These are phyloP conservation scores for Dicyrtomina minuta DNA, from an alignment of 2,888 invertebrate genomes.

Conservation along the genomic window DNA sequence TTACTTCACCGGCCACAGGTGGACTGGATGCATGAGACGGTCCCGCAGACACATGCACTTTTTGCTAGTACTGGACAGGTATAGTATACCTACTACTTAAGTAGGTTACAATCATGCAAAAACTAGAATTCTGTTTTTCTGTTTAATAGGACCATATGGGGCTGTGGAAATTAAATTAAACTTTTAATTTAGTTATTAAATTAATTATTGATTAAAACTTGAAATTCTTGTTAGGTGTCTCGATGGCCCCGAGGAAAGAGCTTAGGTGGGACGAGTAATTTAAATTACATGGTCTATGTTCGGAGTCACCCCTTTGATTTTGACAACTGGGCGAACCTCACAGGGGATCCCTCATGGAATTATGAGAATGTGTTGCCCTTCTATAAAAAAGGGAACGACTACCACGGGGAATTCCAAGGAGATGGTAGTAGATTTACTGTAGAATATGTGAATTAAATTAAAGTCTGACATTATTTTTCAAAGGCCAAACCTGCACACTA, in stretches of 20 bases:
- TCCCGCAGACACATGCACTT: constrained; percentile 66
- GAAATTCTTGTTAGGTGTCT: neutral
- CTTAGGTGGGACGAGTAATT: constrained; percentile 29
- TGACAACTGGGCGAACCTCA: constrained; percentile 26
- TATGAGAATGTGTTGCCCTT: constrained; percentile 25
- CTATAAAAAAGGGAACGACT: constrained; percentile 40
- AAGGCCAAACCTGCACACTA: too few relatives aligned
- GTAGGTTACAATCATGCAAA: too few relatives aligned
- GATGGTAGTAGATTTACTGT: too few relatives aligned
- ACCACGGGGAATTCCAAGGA: constrained; percentile 34
- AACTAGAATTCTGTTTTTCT: too few relatives aligned
- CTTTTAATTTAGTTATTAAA: too few relatives aligned
- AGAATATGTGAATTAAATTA: too few relatives aligned
- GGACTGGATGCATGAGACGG: constrained; percentile 72
- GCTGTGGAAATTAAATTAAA: too few relatives aligned
- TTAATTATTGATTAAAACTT: too few relatives aligned
- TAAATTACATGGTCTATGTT: constrained; percentile 42
- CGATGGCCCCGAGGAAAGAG: constrained; percentile 19
- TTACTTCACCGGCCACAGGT: constrained; percentile 66
- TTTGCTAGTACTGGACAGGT: too few relatives aligned
- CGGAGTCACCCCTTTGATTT: constrained; percentile 27
- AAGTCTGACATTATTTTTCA: too few relatives aligned
- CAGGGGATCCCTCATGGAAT: constrained; percentile 17
- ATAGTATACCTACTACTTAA: too few relatives aligned
- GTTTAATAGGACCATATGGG: too few relatives aligned